Conservation (phyloP, 2,797 vertebrate genomes). For the Rallus crepitans region DNA sequence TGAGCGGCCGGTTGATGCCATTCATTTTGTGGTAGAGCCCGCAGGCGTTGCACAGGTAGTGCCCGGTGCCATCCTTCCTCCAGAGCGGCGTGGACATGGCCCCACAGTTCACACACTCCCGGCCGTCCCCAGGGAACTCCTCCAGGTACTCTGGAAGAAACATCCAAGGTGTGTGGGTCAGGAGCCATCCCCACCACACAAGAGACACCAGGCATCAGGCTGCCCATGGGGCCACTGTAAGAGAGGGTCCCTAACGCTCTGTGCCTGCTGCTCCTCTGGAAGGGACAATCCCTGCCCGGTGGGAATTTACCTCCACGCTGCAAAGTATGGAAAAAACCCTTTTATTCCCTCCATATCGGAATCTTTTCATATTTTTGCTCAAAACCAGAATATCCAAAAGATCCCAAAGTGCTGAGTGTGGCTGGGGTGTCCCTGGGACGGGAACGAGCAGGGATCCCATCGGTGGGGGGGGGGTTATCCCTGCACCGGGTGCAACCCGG, state of each 20-base stretch:
- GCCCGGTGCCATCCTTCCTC: constrained; percentile 95
- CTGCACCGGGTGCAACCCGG: neutral
- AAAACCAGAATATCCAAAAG: neutral
- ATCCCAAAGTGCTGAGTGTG: fast-evolving
- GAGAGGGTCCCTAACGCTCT: neutral
- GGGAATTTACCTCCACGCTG: neutral
- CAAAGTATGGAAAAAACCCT: neutral
- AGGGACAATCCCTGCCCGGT: fast-evolving
- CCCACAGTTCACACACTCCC: constrained; percentile 97
- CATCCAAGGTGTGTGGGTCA: fast-evolving
- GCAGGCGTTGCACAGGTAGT: constrained; percentile 98
- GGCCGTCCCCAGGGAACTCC: constrained; percentile 88
- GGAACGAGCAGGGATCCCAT: fast-evolving
- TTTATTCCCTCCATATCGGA: neutral
- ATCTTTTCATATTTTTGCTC: neutral
- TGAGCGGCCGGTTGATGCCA: constrained; percentile 95
- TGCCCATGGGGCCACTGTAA: fast-evolving
- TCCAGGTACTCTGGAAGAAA: constrained; percentile 86
- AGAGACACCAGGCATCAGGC: fast-evolving
- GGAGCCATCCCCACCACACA: fast-evolving
- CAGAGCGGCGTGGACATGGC: constrained; percentile 97
- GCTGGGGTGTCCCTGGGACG: neutral
- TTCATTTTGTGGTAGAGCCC: constrained; percentile 99
- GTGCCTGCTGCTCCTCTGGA: fast-evolving
- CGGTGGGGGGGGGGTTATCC: neutral